Evolutionary conservation across 2,113 vertebrate species (phyloP).

Genomic region (Bothrops jararaca): DNA sequence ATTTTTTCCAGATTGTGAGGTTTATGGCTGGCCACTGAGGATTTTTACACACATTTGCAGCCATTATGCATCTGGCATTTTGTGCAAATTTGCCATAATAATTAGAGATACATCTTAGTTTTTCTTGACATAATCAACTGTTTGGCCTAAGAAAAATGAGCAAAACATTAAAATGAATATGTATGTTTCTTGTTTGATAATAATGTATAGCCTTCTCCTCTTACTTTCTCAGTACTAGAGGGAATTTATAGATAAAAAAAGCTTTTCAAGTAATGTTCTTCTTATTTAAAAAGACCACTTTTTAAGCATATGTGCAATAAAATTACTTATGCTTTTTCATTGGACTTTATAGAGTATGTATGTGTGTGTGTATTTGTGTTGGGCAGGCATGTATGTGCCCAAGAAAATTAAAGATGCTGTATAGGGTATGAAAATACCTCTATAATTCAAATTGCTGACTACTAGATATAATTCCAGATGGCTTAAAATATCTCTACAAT

Average conservation of each 20-base stretch:
- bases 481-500: slow-evolving; percentile 54
- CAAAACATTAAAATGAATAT: neutral
- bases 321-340: neutral
- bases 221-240: neutral
- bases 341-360: neutral
- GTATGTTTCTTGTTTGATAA: slow-evolving; percentile 29
- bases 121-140: neutral
- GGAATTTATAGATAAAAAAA: slow-evolving; percentile 10
- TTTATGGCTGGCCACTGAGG: neutral
- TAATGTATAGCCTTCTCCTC: slow-evolving; percentile 10
- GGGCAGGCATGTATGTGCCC: neutral
- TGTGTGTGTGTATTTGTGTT: neutral
- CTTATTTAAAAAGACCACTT: neutral
- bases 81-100: neutral
- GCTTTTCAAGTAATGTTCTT: slow-evolving; percentile 28
- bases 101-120: neutral
- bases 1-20: neutral
- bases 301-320: neutral
- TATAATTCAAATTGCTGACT: slow-evolving; percentile 64
- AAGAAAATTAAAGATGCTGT: slow-evolving; percentile 6
- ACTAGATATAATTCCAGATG: slow-evolving; percentile 71
- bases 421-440: slow-evolving; percentile 41
- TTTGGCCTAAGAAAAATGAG: neutral
- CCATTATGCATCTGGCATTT: neutral
- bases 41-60: neutral